Conservation (phyloP, 2,113 vertebrate genomes). For the Gadus chalcogrammus region DNA sequence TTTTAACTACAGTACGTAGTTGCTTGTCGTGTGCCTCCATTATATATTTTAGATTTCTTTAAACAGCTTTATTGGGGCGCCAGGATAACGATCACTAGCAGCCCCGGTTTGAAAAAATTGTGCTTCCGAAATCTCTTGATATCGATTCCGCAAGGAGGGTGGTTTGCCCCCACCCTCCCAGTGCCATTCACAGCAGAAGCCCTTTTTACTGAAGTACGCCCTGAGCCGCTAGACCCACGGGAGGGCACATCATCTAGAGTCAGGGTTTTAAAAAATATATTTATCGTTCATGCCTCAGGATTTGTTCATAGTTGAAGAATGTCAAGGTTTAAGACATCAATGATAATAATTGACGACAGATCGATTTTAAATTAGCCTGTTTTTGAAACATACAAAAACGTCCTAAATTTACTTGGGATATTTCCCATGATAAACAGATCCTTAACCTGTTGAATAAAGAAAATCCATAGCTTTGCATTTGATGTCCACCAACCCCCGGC, state of each 20-base stretch:
- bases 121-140: constrained; percentile 99
- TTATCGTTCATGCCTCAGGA: not conserved
- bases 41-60: not conserved
- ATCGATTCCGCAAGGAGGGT: constrained; percentile 84
- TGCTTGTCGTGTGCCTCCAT: too few species aligned
- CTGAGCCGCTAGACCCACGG: accelerated
- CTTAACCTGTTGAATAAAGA: too few species aligned
- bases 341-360: too few species aligned
- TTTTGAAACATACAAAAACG: too few species aligned
- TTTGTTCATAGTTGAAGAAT: not conserved
- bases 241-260: not conserved
- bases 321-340: not conserved
- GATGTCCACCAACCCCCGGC: too few species aligned
- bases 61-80: constrained; percentile 49
- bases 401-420: too few species aligned
- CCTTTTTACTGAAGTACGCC: constrained; percentile 73
- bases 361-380: not conserved
- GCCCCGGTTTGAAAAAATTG: constrained; percentile 76
- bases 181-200: constrained; percentile 89
- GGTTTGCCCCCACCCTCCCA: constrained; percentile 31
- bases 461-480: too few species aligned
- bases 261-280: constrained; percentile 7
- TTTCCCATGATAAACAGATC: too few species aligned
- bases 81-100: constrained; percentile 75
- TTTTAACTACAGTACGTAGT: too few species aligned